Evolutionary conservation across 2,797 vertebrate species (phyloP).

Genomic region (Okamejei kenojei): DNA sequence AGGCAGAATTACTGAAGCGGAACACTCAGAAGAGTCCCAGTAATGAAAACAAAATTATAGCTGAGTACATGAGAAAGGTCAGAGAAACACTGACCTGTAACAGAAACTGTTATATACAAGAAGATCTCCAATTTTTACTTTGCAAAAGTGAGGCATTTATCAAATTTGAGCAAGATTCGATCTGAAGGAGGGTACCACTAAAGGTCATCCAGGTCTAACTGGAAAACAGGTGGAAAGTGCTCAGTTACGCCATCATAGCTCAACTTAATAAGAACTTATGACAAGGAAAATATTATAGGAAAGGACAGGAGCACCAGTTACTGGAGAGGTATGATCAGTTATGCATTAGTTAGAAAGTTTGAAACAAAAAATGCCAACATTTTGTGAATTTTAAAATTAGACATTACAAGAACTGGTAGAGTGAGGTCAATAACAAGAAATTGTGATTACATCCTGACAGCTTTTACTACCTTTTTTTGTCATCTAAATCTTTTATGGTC

Average conservation of each 20-base stretch:
- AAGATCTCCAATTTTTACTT: neutral
- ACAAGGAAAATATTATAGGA: neutral
- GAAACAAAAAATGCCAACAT: neutral
- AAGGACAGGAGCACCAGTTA: neutral
- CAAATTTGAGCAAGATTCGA: neutral
- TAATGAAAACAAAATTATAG: neutral
- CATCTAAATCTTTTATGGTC: neutral
- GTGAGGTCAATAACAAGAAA: neutral
- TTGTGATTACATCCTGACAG: neutral
- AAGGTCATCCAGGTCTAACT: neutral
- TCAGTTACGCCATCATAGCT: neutral
- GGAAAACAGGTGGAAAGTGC: neutral
- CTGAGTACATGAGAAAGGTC: neutral
- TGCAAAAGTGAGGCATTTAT: neutral
- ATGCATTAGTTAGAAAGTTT: neutral
- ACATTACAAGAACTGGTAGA: neutral
- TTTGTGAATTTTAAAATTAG: neutral
- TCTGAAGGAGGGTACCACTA: neutral
- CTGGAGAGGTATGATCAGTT: neutral
- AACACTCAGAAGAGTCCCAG: neutral
- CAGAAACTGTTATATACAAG: neutral
- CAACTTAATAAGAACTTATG: neutral
- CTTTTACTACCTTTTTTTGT: neutral
- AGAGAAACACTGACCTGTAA: neutral
- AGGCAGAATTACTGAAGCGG: neutral